These are phyloP conservation scores for Himalopsyche anomala DNA, from an alignment of 2,888 invertebrate genomes.

Conservation along the genomic window DNA sequence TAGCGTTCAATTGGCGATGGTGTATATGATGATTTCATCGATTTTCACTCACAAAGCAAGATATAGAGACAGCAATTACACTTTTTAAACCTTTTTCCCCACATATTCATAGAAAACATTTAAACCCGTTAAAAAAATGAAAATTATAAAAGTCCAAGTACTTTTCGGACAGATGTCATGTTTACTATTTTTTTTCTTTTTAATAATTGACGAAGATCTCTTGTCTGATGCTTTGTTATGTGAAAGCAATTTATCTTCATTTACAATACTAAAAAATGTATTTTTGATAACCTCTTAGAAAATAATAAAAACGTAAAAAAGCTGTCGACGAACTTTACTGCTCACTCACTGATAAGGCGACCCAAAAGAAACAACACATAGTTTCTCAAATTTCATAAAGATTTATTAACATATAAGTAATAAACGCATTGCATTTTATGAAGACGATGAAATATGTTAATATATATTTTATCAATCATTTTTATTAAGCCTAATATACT, in stretches of 20 bases:
- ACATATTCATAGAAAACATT: no score
- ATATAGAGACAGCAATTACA: no score
- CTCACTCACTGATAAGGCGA: neutral
- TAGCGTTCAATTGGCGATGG: no score
- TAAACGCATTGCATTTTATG: no score
- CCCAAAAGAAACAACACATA: neutral
- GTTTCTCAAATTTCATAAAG: no score
- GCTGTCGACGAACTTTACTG: neutral
- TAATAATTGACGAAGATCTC: neutral
- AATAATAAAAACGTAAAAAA: neutral
- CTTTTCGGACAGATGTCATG: neutral
- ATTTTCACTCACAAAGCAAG: no score
- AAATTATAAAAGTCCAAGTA: no score
- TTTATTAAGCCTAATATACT: neutral
- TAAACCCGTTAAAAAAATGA: no score
- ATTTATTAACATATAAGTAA: no score
- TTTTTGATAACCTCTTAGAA: neutral
- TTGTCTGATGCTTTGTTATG: neutral
- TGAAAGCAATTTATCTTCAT: slow-evolving; percentile 31
- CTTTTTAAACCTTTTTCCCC: no score
- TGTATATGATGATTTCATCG: no score
- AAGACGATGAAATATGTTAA: neutral
- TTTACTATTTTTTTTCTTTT: neutral
- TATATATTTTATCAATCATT: neutral
- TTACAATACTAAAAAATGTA: neutral